Percentiles rank a stretch among this genome's conserved stretches.
These are phyloP conservation scores for Schrankia costaestrigalis DNA, from an alignment of 2,888 invertebrate species.

Conservation along the genomic window DNA sequence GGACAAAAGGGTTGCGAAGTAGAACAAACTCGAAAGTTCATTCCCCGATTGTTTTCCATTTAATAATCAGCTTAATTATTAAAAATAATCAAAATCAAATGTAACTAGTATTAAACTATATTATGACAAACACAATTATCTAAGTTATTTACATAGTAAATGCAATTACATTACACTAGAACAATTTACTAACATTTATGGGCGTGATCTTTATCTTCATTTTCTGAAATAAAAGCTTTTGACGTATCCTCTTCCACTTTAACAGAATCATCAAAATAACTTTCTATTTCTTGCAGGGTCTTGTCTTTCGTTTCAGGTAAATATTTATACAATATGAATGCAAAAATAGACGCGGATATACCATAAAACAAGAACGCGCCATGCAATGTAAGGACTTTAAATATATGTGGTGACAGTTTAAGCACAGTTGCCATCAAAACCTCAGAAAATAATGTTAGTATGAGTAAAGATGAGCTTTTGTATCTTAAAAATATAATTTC, in stretches of 20 bases:
- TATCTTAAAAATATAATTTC: conserved; percentile 52
- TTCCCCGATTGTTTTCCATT: not conserved
- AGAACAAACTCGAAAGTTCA: conserved; percentile 4
- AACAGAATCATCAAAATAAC: conserved; percentile 35
- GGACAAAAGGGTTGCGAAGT: conserved; percentile 2
- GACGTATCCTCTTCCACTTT: conserved; percentile 21
- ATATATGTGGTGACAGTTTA: conserved; percentile 49
- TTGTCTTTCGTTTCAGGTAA: conserved; percentile 52
- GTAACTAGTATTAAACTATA: conserved; percentile 11
- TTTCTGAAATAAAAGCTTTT: conserved; percentile 32
- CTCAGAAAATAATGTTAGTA: conserved; percentile 42
- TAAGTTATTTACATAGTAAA: conserved; percentile 26
- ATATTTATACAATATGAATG: conserved; percentile 40
- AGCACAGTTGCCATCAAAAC: conserved; percentile 42
- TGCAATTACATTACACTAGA: conserved; percentile 21
- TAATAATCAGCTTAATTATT: conserved; percentile 1
- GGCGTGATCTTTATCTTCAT: conserved; percentile 17
- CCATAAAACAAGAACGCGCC: conserved; percentile 51
- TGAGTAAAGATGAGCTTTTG: conserved; percentile 43
- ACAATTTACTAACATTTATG: conserved; percentile 22
- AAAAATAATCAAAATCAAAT: conserved; percentile 15
- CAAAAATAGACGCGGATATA: conserved; percentile 40
- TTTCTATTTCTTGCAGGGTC: conserved; percentile 47
- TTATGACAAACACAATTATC: conserved; percentile 16
- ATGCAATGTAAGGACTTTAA: conserved; percentile 40